Percentiles rank a stretch among this genome's conserved stretches.
Conservation (phyloP, 2,797 vertebrate genomes). For the Carduelis carduelis region DNA sequence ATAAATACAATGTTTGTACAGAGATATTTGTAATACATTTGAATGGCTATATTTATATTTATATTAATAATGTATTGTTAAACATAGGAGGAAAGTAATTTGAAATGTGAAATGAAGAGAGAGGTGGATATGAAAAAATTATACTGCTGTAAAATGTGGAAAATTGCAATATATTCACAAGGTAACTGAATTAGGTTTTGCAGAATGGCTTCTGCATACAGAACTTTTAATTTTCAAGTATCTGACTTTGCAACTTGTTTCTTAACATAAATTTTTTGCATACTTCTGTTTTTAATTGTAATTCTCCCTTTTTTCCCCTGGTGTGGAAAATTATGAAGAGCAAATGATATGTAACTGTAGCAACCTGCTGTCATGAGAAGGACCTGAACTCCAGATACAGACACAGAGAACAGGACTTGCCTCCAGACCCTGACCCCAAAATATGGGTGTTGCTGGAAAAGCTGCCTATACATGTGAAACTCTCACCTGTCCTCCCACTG, state of each 20-base stretch:
- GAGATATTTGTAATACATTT: background rate
- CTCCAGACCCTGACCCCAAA: background rate
- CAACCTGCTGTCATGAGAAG: background rate
- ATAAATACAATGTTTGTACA: background rate
- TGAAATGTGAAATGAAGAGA: background rate
- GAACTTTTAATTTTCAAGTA: background rate
- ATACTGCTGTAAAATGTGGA: background rate
- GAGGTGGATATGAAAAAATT: background rate
- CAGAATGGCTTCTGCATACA: background rate
- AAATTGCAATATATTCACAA: background rate
- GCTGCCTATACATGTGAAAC: fast-evolving
- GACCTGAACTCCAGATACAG: background rate
- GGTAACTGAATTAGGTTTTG: background rate
- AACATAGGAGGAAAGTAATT: background rate
- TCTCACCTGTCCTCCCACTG: background rate
- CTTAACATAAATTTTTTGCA: background rate
- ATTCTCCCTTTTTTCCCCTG: background rate
- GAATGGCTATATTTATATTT: background rate
- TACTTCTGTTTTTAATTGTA: background rate
- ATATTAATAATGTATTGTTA: background rate
- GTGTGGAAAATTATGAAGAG: background rate
- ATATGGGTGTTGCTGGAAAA: background rate
- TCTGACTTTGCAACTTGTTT: background rate
- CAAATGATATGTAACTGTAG: background rate
- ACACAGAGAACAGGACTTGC: fast-evolving